Conservation (phyloP, 2,888 invertebrate genomes). For the Sesia apiformis region DNA sequence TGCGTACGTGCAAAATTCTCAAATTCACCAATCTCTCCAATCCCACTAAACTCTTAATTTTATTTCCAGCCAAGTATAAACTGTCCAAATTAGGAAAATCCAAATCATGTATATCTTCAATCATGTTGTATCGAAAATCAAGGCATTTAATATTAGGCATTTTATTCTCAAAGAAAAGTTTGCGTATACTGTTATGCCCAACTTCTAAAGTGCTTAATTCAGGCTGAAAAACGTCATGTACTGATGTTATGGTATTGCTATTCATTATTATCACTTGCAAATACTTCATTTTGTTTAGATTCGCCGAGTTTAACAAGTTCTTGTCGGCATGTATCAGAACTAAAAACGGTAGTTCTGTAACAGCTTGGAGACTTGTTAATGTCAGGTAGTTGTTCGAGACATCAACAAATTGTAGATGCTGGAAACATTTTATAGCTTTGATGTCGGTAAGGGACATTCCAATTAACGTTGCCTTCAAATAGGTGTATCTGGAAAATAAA, state of each 20-base stretch:
- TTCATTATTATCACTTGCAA: slow-evolving; percentile 76
- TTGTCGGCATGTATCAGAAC: slow-evolving; percentile 73
- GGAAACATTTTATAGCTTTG: slow-evolving; percentile 59
- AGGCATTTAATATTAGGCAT: slow-evolving; percentile 64
- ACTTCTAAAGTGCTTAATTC: slow-evolving; percentile 72
- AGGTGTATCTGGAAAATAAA: slow-evolving; percentile 64
- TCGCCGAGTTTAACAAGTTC: slow-evolving; percentile 63
- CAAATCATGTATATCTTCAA: slow-evolving; percentile 53
- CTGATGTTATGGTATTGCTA: slow-evolving; percentile 64
- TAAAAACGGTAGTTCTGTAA: slow-evolving; percentile 68
- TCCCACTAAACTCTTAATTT: slow-evolving; percentile 76
- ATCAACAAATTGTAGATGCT: slow-evolving; percentile 73
- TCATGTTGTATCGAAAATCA: slow-evolving; percentile 68
- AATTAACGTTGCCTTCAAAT: slow-evolving; percentile 68
- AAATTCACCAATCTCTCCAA: slow-evolving; percentile 76
- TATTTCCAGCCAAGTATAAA: slow-evolving; percentile 85
- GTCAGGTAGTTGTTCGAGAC: slow-evolving; percentile 71
- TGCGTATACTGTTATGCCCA: slow-evolving; percentile 58
- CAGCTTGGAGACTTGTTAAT: slow-evolving; percentile 54
- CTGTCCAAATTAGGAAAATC: slow-evolving; percentile 76
- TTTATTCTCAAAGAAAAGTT: slow-evolving; percentile 29
- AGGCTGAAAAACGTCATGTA: slow-evolving; percentile 68
- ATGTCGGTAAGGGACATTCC: slow-evolving; percentile 69
- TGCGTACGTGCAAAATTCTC: slow-evolving; percentile 81
- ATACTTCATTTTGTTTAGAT: slow-evolving; percentile 65